phyloP scores from a whole-genome alignment of 2,113 vertebrate species.

The Agapornis roseicollis region DNA sequence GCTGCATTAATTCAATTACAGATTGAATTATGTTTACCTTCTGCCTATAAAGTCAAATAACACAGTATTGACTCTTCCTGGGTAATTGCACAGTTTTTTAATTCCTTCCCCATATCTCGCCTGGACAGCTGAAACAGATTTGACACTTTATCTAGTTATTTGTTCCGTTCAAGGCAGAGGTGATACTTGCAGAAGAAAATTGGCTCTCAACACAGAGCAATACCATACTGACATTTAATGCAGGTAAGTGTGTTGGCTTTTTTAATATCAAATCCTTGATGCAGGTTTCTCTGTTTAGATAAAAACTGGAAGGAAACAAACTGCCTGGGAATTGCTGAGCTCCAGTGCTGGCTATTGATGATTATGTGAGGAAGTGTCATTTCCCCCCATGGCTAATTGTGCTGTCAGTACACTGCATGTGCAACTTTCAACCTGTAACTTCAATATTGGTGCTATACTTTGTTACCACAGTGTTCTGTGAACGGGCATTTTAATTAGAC shows the following conservation, averaged over 20 bases:
- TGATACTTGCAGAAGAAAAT: not conserved
- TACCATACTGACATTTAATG: not conserved
- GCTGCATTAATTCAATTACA: not conserved
- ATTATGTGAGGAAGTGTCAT: not conserved
- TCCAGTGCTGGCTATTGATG: not conserved
- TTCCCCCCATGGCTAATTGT: not conserved
- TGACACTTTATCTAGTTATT: not conserved
- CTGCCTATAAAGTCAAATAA: not conserved
- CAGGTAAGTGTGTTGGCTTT: not conserved
- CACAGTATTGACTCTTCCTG: not conserved
- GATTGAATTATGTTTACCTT: not conserved
- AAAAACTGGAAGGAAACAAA: not conserved
- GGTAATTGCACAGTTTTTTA: not conserved
- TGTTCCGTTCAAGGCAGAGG: not conserved
- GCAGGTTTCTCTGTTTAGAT: not conserved
- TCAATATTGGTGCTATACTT: not conserved
- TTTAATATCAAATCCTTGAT: not conserved
- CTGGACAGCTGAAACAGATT: not conserved
- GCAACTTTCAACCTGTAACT: not conserved
- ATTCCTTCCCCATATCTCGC: not conserved
- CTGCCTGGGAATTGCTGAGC: not conserved
- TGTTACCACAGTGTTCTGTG: not conserved
- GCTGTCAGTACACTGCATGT: not conserved
- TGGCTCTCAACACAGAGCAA: not conserved
- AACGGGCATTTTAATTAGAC: not conserved